Percentiles rank a stretch among this genome's conserved stretches.
Conservation (phyloP, 2,113 vertebrate genomes). For the Saimiri boliviensis region DNA sequence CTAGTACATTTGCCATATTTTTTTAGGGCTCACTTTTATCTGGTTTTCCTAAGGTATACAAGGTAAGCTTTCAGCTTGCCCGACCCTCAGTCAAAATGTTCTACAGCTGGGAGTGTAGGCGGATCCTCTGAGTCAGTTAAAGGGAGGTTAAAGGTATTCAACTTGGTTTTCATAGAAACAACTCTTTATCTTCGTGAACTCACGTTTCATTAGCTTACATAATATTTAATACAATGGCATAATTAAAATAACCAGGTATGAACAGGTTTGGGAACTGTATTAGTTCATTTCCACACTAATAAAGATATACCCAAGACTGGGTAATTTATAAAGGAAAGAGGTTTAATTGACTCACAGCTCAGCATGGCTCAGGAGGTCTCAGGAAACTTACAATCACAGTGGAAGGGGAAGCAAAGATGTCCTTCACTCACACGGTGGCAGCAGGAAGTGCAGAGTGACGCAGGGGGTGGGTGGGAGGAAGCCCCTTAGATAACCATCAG, state of each 20-base stretch:
- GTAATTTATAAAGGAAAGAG: too few species aligned
- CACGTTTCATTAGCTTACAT: constrained; percentile 51
- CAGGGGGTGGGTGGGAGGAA: too few species aligned
- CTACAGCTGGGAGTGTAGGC: not conserved
- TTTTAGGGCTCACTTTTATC: not conserved
- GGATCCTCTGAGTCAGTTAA: not conserved
- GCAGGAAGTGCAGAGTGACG: too few species aligned
- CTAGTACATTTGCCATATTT: not conserved
- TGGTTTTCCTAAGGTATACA: not conserved
- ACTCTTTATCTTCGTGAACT: constrained; percentile 11
- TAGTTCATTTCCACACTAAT: too few species aligned
- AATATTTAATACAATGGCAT: constrained; percentile 51
- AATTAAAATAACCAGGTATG: constrained; percentile 29
- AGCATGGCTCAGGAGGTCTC: too few species aligned
- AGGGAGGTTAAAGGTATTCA: not conserved
- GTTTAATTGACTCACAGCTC: too few species aligned
- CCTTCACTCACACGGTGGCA: too few species aligned
- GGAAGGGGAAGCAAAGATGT: too few species aligned
- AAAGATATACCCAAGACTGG: too few species aligned
- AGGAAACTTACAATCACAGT: too few species aligned
- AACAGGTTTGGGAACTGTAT: constrained; percentile 1
- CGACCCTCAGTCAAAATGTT: not conserved
- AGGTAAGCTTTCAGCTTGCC: not conserved
- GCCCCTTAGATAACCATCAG: too few species aligned
- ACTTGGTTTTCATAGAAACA: constrained; percentile 42